Conservation (phyloP, 1,140 invertebrate species). For the Anagrus nilaparvatae region DNA sequence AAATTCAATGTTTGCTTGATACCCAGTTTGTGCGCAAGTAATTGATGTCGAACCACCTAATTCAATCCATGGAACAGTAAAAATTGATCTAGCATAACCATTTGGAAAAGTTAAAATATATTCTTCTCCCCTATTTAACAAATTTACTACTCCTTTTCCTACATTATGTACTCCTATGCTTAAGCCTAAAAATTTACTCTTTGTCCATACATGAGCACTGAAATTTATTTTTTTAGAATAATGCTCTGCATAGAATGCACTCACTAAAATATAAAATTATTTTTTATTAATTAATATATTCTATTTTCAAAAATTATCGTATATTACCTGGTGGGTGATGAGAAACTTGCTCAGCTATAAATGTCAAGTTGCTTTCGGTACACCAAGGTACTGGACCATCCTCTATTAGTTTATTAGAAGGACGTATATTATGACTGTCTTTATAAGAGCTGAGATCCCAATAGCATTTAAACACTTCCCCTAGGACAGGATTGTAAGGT, state of each 20-base stretch:
- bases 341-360: constrained; percentile 96
- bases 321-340: constrained; percentile 90
- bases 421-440: constrained; percentile 6
- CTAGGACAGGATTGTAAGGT: constrained; percentile 94
- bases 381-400: constrained; percentile 80
- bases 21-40: constrained; percentile 81
- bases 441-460: constrained; percentile 52
- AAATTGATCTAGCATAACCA: constrained; percentile 90
- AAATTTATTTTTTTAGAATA: constrained; percentile 81
- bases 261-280: constrained; percentile 71
- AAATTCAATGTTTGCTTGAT: constrained; percentile 82
- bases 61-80: constrained; percentile 95
- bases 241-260: constrained; percentile 95
- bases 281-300: no score
- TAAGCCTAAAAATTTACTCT: constrained; percentile 93
- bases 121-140: constrained; percentile 79
- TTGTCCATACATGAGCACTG: constrained; percentile 92
- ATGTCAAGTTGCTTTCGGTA: constrained; percentile 67
- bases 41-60: constrained; percentile 83
- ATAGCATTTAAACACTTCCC: constrained; percentile 87
- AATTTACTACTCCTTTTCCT: constrained; percentile 68
- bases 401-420: constrained; percentile 40
- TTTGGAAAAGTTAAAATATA: constrained; percentile 92
- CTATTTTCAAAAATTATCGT: constrained; percentile 4
- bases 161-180: constrained; percentile 89